Evolutionary conservation across 1,140 invertebrate genomes (phyloP).

Genomic region (Drosophila nikananu): DNA sequence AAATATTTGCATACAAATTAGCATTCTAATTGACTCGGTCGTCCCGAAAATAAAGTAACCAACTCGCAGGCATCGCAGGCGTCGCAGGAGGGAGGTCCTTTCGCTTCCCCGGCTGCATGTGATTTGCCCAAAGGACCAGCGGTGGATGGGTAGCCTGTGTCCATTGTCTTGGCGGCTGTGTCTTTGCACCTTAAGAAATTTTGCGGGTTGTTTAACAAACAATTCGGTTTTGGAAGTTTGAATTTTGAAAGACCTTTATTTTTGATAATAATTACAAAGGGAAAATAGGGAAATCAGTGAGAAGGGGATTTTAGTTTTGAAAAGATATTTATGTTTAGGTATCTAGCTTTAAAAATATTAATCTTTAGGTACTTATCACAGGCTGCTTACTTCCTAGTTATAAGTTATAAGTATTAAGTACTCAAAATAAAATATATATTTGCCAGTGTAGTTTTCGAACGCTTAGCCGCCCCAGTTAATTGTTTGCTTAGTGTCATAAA

Average conservation of each 20-base stretch:
- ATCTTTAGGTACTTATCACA: background rate
- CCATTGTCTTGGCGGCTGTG: slow-evolving; percentile 61
- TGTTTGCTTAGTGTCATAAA: slow-evolving; percentile 80
- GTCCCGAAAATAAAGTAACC: slow-evolving; percentile 66
- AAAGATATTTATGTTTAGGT: too few relatives aligned
- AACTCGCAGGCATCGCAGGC: slow-evolving; percentile 16
- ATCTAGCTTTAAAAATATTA: background rate
- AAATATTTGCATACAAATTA: slow-evolving; percentile 83
- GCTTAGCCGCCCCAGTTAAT: slow-evolving; percentile 57
- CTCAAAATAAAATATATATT: too few relatives aligned
- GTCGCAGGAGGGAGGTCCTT: background rate
- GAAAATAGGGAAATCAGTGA: background rate
- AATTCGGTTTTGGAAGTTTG: background rate
- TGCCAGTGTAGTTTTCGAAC: slow-evolving; percentile 19
- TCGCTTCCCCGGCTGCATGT: slow-evolving; percentile 17
- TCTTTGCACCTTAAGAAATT: background rate
- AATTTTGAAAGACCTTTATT: too few relatives aligned
- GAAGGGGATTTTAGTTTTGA: too few relatives aligned
- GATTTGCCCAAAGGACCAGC: slow-evolving; percentile 21
- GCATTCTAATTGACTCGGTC: slow-evolving; percentile 79
- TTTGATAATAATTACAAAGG: background rate
- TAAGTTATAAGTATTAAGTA: too few relatives aligned
- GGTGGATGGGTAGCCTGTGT: slow-evolving; percentile 15
- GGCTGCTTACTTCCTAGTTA: too few relatives aligned
- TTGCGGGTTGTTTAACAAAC: background rate